A percentile compares a stretch with the other conserved stretches of the same genome.
Conservation (phyloP, 2,888 invertebrate genomes). For the Eledona agricola region DNA sequence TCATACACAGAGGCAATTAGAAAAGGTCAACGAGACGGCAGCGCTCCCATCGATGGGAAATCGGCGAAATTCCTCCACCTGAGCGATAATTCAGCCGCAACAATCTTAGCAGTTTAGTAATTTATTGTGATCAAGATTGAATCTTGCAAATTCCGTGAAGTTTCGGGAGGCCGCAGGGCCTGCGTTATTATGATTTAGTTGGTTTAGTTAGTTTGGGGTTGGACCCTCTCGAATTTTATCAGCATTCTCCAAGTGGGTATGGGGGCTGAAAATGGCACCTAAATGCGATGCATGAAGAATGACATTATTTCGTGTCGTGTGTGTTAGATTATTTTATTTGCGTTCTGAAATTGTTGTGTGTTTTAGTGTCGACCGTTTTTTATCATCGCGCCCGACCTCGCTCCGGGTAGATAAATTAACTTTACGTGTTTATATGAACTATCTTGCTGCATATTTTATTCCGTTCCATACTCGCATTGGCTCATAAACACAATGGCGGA, state of each 20-base stretch:
- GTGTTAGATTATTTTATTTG: constrained; percentile 10
- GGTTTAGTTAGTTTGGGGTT: constrained; percentile 35
- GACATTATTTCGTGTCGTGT: constrained; percentile 1
- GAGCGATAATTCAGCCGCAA: constrained; percentile 2
- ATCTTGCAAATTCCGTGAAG: constrained; percentile 39
- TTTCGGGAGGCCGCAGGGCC: constrained; percentile 40
- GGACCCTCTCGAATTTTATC: constrained; percentile 36
- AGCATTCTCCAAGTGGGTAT: constrained; percentile 28
- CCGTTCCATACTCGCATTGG: constrained; percentile 21
- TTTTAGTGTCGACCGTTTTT: constrained; percentile 25
- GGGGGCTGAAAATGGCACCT: neutral
- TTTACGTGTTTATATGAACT: constrained; percentile 36
- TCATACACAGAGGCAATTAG: no score
- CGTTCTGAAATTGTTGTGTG: constrained; percentile 21
- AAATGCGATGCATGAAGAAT: neutral
- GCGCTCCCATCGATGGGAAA: no score
- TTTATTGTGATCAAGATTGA: constrained; percentile 50
- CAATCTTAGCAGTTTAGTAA: constrained; percentile 37
- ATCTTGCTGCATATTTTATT: constrained; percentile 33
- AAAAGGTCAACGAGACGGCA: no score
- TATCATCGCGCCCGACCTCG: constrained; percentile 22
- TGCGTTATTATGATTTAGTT: constrained; percentile 45
- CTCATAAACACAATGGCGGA: constrained; percentile 35
- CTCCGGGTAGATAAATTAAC: constrained; percentile 36
- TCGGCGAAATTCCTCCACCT: no score